Base-by-base conservation (phyloP, 1,140 invertebrate genomes). In the Neodiprion lecontei region DNA sequence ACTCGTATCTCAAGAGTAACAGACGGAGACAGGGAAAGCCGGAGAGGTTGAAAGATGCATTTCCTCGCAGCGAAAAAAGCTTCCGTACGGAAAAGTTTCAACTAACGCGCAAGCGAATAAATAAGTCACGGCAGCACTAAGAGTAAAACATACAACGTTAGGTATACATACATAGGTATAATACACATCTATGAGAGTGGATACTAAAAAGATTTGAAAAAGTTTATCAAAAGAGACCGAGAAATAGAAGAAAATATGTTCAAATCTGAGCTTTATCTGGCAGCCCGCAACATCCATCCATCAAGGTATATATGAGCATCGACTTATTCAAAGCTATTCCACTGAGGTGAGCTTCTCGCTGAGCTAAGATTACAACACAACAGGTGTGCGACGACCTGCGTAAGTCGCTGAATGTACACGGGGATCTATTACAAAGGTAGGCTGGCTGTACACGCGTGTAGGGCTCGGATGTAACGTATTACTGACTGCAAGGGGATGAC, bases 361-460 rank as follows among this genome's bases (percentile, higher is more conserved):
- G 9, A 61, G 11, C 53, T 17, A 61, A 61, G 53, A 61, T 61
- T 61, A 40, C 28, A 40, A 40, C 1, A 61, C 53, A 61, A 61
- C 53, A 61, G 53, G 53, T 61, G 53, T 61, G 53, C 53, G 53
- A 61, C 53, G 53, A 61, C 53, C 53, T 61, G 53, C 11, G n/a
- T 11, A 17, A 61, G 9, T 61, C 53, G 53, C n/a, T 61, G 53
- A 14, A 61, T n/a, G 53, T 61, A 61, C 53, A 61, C 53, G 4
- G n/a, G 53, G 4, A 17, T 14, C 53, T 61, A 40, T 2, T 40
- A 40, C 28, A 40, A 40, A 40, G 28, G 28, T 40, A 40, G 28
- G 28, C 28, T 40, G 28, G 28, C 28, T 40, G 28, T 5, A 40
- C 28, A 40, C 28, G 28, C 5, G 28, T 40, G 28, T 40, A 40